Conservation (phyloP, 92 coral and sea anemone genomes). For the Palythoa grandis region DNA sequence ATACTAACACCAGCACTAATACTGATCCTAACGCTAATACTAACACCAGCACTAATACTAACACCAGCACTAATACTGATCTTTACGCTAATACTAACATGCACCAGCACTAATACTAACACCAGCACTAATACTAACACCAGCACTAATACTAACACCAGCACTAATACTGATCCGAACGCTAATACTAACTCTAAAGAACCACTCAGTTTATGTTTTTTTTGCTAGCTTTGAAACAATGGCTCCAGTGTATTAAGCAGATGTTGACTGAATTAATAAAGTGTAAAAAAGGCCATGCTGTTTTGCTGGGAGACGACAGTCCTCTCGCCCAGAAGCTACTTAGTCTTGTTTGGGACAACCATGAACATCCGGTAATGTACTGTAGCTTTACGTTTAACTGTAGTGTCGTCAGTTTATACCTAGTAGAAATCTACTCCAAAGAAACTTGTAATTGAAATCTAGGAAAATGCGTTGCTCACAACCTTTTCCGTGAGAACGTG, state of each 20-base stretch:
- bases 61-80: no score
- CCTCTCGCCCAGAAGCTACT: neutral
- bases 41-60: no score
- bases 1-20: no score
- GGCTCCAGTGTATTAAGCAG: conserved; percentile 36
- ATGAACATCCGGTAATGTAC: conserved; percentile 34
- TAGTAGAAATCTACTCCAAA: no score
- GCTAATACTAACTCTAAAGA: neutral
- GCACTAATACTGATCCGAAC: neutral
- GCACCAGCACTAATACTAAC: no score
- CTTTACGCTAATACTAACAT: no score
- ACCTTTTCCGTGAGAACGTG: no score
- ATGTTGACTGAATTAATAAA: conserved; percentile 1
- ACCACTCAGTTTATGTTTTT: neutral
- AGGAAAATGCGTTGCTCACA: no score
- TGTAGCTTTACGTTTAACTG: neutral
- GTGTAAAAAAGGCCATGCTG: neutral
- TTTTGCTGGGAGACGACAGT: conserved; percentile 12
- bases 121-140: no score
- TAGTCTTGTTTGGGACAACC: conserved; percentile 28
- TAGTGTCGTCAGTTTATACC: no score
- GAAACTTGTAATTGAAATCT: no score
- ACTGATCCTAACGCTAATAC: no score
- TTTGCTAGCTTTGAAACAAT: conserved; percentile 34
- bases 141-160: neutral